Conservation (phyloP, 2,888 invertebrate species). For the Plutella xylostella region DNA sequence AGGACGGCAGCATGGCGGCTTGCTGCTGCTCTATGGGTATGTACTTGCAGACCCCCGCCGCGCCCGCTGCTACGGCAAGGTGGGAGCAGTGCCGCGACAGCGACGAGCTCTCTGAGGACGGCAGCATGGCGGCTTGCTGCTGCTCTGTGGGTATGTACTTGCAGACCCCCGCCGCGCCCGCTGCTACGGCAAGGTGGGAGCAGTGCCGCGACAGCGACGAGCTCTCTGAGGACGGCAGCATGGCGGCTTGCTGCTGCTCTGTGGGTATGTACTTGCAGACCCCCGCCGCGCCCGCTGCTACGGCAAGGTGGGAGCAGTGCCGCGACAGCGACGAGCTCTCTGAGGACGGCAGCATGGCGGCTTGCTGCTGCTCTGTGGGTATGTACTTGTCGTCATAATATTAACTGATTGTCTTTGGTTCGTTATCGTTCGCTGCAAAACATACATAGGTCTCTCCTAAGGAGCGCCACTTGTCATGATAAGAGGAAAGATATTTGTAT, state of each 20-base stretch:
- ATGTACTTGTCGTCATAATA: too few relatives aligned
- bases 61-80: slow-evolving; percentile 78
- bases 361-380: slow-evolving; percentile 89
- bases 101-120: slow-evolving; percentile 76
- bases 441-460: too few relatives aligned
- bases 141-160: slow-evolving; percentile 79
- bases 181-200: slow-evolving; percentile 75
- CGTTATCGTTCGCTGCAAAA: too few relatives aligned
- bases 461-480: too few relatives aligned
- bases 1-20: slow-evolving; percentile 81
- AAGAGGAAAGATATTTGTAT: too few relatives aligned
- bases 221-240: slow-evolving; percentile 79
- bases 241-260: slow-evolving; percentile 88
- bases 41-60: slow-evolving; percentile 78
- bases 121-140: slow-evolving; percentile 86
- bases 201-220: slow-evolving; percentile 71
- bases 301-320: slow-evolving; percentile 72
- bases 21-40: slow-evolving; percentile 87
- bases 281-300: slow-evolving; percentile 81
- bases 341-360: slow-evolving; percentile 80
- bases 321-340: slow-evolving; percentile 71
- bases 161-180: slow-evolving; percentile 82
- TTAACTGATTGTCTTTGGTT: too few relatives aligned
- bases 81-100: slow-evolving; percentile 69
- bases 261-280: slow-evolving; percentile 78